Percentiles rank a stretch among this genome's conserved stretches.
phyloP scores from a whole-genome alignment of 2,113 vertebrate species.

The Gymnarchus niloticus region DNA sequence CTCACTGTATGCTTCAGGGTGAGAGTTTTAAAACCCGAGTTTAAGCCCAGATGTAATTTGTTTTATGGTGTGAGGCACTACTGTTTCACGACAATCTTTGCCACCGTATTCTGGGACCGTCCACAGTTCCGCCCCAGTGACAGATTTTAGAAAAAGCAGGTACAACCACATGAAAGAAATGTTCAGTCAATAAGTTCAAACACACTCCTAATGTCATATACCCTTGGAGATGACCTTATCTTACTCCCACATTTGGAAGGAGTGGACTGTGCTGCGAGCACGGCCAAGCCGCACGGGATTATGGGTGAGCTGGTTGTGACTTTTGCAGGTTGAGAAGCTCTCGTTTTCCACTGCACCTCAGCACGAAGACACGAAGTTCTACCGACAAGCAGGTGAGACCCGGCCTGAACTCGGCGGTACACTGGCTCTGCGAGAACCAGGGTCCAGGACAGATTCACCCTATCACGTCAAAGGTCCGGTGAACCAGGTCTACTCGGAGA shows the following conservation, averaged over 20 bases:
- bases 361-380: constrained; percentile 58
- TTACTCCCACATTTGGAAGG: background rate
- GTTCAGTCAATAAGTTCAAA: background rate
- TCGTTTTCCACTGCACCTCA: constrained; percentile 52
- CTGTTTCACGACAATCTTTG: background rate
- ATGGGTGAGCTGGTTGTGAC: constrained; percentile 12
- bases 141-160: background rate
- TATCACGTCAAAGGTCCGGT: constrained; percentile 86
- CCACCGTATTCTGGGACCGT: background rate
- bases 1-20: background rate
- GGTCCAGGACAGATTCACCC: constrained; percentile 53
- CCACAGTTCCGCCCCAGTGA: background rate
- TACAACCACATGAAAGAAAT: background rate
- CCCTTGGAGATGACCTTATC: background rate
- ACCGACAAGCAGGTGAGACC: constrained; percentile 56
- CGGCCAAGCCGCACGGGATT: background rate
- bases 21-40: background rate
- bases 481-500: constrained; percentile 91
- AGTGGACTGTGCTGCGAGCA: background rate
- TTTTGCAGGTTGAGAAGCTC: constrained; percentile 78
- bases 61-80: background rate
- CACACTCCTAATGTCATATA: background rate
- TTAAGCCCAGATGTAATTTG: background rate
- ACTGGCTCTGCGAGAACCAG: constrained; percentile 43
- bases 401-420: constrained; percentile 48